Conservation (phyloP, 2,113 vertebrate species). For the Neomonachus schauinslandi region DNA sequence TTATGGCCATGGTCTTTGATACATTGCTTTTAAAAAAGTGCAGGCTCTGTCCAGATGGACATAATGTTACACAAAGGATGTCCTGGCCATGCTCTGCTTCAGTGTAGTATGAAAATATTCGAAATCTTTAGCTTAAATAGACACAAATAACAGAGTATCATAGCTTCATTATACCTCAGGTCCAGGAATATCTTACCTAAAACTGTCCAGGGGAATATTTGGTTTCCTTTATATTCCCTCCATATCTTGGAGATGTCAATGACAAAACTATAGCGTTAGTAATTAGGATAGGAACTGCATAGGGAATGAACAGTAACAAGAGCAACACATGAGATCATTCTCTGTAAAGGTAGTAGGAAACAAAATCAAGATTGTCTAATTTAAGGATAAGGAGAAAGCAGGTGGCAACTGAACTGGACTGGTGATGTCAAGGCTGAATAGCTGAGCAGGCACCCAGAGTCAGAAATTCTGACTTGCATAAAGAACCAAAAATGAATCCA, state of each 20-base stretch:
- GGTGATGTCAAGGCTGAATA: neutral
- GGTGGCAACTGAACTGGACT: neutral
- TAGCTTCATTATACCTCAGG: neutral
- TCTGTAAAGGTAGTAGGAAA: neutral
- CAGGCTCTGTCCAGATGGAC: slow-evolving; percentile 5
- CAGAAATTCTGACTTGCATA: neutral
- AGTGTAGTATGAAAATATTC: slow-evolving; percentile 29
- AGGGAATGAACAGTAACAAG: neutral
- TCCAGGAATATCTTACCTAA: neutral
- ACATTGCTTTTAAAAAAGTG: slow-evolving; percentile 2
- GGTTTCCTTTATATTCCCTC: neutral
- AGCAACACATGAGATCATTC: neutral
- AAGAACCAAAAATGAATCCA: neutral
- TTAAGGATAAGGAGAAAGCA: neutral
- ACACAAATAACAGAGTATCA: neutral
- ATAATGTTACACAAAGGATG: slow-evolving; percentile 39
- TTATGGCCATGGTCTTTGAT: neutral
- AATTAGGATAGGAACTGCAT: neutral
- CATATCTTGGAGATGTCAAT: neutral
- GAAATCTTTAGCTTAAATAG: slow-evolving; percentile 36
- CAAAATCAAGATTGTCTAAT: slow-evolving; percentile 15
- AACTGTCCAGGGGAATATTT: neutral
- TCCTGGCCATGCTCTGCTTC: neutral
- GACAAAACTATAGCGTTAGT: neutral
- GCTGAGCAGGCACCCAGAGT: neutral